phyloP scores from a whole-genome alignment of 2,113 vertebrate species.

The Tachysurus fulvidraco region DNA sequence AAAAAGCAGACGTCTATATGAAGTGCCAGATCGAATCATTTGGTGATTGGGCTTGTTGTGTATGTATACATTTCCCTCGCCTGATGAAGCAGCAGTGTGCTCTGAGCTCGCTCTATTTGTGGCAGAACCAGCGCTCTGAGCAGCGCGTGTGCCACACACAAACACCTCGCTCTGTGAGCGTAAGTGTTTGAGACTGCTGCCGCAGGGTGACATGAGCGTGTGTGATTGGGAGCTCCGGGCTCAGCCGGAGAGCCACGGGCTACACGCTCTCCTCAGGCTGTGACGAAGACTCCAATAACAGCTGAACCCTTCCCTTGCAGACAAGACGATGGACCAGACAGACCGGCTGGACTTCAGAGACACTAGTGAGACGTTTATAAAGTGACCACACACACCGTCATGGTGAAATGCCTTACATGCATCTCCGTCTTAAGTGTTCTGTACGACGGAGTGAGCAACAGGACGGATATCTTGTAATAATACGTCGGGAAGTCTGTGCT shows the following conservation, averaged over 20 bases:
- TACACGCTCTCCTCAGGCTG: conserved; percentile 42
- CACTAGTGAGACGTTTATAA: neutral
- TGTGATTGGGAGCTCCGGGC: conserved; percentile 66
- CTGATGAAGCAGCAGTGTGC: conserved; percentile 12
- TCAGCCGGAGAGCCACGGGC: conserved; percentile 58
- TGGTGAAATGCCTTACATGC: neutral
- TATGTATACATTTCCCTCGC: neutral
- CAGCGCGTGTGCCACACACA: conserved; percentile 39
- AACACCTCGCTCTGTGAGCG: conserved; percentile 53
- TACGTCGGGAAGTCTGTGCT: neutral
- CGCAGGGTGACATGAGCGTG: conserved; percentile 61
- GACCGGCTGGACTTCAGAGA: conserved; percentile 10
- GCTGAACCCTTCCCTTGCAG: conserved; percentile 15
- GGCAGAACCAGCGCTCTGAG: conserved; percentile 40
- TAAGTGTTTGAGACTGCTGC: conserved; percentile 58
- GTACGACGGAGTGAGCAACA: neutral
- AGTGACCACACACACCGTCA: neutral
- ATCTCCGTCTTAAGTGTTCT: neutral
- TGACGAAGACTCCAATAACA: conserved; percentile 27
- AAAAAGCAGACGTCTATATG: neutral
- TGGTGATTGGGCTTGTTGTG: neutral
- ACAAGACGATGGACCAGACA: conserved; percentile 32
- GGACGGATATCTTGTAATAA: no score
- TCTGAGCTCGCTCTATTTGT: conserved; percentile 44
- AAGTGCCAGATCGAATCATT: neutral